phyloP scores from a whole-genome alignment of 2,888 invertebrate species.

The Stomorhina lunata region DNA sequence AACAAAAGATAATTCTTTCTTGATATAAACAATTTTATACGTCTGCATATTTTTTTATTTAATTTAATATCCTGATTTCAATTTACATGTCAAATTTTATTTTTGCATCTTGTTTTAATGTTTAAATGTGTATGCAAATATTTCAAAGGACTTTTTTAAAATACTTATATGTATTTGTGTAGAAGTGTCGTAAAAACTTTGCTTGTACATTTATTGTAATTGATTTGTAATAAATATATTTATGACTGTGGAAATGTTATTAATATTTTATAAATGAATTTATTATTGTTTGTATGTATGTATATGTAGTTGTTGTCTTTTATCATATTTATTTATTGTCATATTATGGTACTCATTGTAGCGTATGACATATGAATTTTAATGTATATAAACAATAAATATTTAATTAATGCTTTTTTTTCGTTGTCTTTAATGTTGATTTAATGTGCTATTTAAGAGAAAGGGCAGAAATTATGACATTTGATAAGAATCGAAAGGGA shows the following conservation, averaged over 20 bases:
- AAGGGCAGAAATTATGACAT: too few relatives aligned
- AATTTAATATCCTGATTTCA: background rate
- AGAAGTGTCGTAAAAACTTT: background rate
- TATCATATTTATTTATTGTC: slow-evolving; percentile 18
- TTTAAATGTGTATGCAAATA: background rate
- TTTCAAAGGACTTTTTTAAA: background rate
- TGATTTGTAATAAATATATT: slow-evolving; percentile 58
- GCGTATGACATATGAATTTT: background rate
- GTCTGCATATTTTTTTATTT: background rate
- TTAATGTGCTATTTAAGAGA: too few relatives aligned
- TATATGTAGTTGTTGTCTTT: background rate
- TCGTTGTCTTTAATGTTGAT: background rate
- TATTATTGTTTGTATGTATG: background rate
- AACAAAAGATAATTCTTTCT: background rate
- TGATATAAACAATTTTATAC: background rate
- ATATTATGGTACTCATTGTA: slow-evolving; percentile 24
- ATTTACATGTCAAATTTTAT: background rate
- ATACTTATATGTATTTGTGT: background rate
- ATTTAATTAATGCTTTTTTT: slow-evolving; percentile 27
- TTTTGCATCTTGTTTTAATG: too few relatives aligned
- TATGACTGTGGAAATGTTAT: slow-evolving; percentile 27
- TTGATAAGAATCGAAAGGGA: too few relatives aligned
- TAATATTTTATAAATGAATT: slow-evolving; percentile 23
- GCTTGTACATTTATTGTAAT: slow-evolving; percentile 32
- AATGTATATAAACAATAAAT: slow-evolving; percentile 25